Base-by-base conservation (phyloP, 2,113 vertebrate species). In the Neolamprologus caudopunctatus region DNA sequence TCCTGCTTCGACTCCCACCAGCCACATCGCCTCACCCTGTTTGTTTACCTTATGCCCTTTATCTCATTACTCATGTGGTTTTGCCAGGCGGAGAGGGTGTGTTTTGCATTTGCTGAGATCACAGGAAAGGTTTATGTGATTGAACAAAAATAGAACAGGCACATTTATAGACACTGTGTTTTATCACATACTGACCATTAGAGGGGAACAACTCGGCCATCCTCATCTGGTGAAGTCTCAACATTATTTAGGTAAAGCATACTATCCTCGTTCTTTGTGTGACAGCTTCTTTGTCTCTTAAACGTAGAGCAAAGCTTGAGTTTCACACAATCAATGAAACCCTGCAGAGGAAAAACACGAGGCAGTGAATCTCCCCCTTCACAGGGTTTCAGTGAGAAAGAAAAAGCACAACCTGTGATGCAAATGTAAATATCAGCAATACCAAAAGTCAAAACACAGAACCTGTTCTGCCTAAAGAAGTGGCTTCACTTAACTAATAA, bases 141-240 rank as follows among this genome's bases (percentile, higher is more conserved):
- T 42, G 78, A 82, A 83, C 85, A 45, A 85, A 93, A 95, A 93
- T 88, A 92, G 91, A 91, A 51, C n/a, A 9, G 83, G 87, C 84
- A 79, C 85, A 87, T 92, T 92, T 84, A 42, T 80, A 85, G 89
- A 88, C 17, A 4, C 35, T n/a, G 53, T 85, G 53, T 85, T 87
- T 71, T 42, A 47, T 85, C 73, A 66, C 16, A 13, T 9, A n/a
- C 42, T 71, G 51, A 81, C 83, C 82, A 37, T 88, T 84, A 85
- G 86, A 89, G 82, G 47, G 8, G 84, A 88, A 54, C n/a, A 35
- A 79, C 68, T 82, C 13, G 6, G 58, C 57, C 4, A 2, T 81
- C 80, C 73, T 88, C 28, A 33, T 89, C 55, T 58, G 71, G 73
- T 24, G 4, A 87, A 53, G 50, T 80, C 5, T 61, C 16, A 40